These are phyloP conservation scores for Stenichneumon culpator DNA, from an alignment of 2,888 invertebrate species.

Conservation along the genomic window DNA sequence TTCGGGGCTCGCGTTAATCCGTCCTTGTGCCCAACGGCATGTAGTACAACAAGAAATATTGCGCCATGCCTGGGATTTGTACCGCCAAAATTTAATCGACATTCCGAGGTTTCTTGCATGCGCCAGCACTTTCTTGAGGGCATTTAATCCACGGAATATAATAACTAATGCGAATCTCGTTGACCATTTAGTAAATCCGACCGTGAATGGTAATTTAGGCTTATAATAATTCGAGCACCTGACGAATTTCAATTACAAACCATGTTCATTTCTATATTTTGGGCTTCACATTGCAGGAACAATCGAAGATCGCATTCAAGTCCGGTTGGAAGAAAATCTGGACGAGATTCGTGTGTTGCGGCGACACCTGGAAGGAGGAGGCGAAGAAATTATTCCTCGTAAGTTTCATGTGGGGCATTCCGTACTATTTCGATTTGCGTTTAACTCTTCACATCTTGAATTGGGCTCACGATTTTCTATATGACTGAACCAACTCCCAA, in stretches of 20 bases:
- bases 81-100: constrained; percentile 5
- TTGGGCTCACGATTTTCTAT: not conserved
- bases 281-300: constrained; percentile 5
- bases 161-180: not conserved
- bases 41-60: constrained; percentile 20
- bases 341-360: not conserved
- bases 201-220: constrained; percentile 12
- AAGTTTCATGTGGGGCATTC: not conserved
- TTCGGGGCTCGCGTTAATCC: constrained; percentile 26
- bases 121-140: constrained; percentile 38
- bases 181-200: constrained; percentile 11
- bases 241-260: not conserved
- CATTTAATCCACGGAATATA: not conserved
- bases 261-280: not conserved
- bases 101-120: constrained; percentile 32
- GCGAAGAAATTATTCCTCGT: not conserved
- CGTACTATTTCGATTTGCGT: no score
- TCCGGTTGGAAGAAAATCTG: constrained; percentile 7
- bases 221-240: not conserved
- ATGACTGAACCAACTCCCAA: no score
- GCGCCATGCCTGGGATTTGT: constrained; percentile 34
- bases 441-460: no score
- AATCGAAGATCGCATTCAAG: not conserved
- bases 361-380: not conserved
- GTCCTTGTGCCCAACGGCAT: constrained; percentile 18